Conservation (phyloP, 1,140 invertebrate genomes). For the Panulirus ornatus region DNA sequence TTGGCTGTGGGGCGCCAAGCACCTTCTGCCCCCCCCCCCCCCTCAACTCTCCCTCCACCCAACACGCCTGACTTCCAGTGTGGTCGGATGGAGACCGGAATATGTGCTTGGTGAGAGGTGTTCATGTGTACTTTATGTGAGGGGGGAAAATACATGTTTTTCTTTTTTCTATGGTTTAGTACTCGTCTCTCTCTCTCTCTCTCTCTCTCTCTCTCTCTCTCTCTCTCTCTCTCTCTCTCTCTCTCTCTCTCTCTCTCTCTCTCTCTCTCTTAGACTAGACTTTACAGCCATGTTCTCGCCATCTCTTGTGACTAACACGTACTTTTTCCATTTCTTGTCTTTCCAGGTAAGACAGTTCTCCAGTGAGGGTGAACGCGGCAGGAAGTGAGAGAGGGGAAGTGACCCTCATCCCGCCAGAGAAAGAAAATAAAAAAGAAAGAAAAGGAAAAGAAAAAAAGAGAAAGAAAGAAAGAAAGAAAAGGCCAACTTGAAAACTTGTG, state of each 20-base stretch:
- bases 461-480: neutral
- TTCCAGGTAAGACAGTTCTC: conserved; percentile 49
- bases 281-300: too few species aligned
- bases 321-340: conserved; percentile 4
- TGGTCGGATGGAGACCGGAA: too few species aligned
- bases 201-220: conserved; percentile 40
- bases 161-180: neutral
- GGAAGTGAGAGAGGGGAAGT: neutral
- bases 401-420: neutral
- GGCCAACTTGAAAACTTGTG: neutral
- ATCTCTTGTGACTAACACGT: conserved; percentile 1
- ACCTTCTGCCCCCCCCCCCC: neutral
- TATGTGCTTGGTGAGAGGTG: too few species aligned
- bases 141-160: neutral
- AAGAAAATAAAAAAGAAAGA: neutral
- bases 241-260: conserved; percentile 43
- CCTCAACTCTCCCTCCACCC: neutral
- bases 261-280: neutral
- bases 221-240: conserved; percentile 58
- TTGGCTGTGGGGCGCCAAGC: neutral
- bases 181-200: neutral
- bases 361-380: neutral
- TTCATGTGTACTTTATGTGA: too few species aligned
- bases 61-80: too few species aligned
- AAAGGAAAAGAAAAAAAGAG: neutral